Base-by-base conservation (phyloP, 2,797 vertebrate genomes). In the Molossus alvarezi region DNA sequence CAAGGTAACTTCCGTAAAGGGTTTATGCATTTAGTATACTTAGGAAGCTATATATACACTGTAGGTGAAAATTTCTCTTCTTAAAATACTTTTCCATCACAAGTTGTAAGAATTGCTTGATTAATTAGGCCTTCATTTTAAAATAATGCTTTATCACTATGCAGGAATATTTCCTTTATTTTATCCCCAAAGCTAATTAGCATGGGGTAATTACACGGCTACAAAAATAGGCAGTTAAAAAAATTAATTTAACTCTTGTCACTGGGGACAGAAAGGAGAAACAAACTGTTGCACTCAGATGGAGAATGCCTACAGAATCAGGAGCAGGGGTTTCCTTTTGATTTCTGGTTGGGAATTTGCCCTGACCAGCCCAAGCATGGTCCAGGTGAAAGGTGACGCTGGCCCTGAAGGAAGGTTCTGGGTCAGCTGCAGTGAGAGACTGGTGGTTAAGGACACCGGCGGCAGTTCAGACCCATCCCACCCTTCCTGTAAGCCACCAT, bases 111-210 rank as follows among this genome's bases (percentile, higher is more conserved):
- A 75, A 48, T 67, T 58, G 80, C 91, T 97, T 95, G 72, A 58
- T 79, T 67, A 85, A 82, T 67, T 92, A 91, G 62, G 29, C 48
- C 83, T 96, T 94, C 29, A 2, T 65, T 94, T 95, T 81, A 21
- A 95, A 96, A 80, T 57, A 37, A 60, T 37, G 15, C 77, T 90
- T 72, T 45, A 48, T 79, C 88, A n/a, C 72, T 53, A 27, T 0
- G 1, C 51, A 64, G 83, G 25, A 91, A 75, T 55, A 9, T 29
- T 77, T 81, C 88, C 83, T 84, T 72, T 85, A 53, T 95, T 83
- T 97, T 91, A 83, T 85, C 83, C 91, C 94, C 17, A 1, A 29
- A 88, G 84, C 89, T 96, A 89, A 94, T 94, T 94, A 95, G 91
- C 80, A 87, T 11, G 27, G 80, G 37, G 67, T 85, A 88, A 95